Evolutionary conservation across 2,797 vertebrate genomes (phyloP).

Genomic region (Falco concolor): DNA sequence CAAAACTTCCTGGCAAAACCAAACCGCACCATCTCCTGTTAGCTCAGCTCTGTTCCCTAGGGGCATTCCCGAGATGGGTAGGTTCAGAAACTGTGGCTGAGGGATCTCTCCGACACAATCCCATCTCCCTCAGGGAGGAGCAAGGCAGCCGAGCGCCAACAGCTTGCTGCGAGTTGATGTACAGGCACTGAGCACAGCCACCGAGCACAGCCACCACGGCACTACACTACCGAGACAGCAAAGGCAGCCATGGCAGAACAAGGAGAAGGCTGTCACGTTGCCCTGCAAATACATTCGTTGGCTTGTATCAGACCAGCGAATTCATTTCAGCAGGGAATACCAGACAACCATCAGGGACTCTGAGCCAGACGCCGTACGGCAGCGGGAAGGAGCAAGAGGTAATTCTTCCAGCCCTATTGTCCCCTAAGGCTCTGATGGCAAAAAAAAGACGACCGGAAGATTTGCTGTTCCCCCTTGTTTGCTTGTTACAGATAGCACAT

Average conservation of each 20-base stretch:
- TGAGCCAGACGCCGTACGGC: not conserved
- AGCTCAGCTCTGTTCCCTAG: not conserved
- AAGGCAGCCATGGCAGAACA: not conserved
- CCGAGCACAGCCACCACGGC: not conserved
- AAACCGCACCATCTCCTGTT: not conserved
- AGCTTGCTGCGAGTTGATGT: fast-evolving
- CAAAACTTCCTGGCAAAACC: not conserved
- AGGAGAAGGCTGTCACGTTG: not conserved
- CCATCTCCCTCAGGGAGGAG: not conserved
- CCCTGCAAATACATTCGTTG: not conserved
- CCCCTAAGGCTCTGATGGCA: not conserved
- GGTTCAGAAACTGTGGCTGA: not conserved
- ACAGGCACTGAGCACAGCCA: not conserved
- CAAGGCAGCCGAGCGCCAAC: not conserved
- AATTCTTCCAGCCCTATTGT: conserved; percentile 6
- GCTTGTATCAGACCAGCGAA: not conserved
- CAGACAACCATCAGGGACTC: not conserved
- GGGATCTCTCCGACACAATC: not conserved
- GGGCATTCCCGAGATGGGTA: not conserved
- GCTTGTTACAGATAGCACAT: not conserved
- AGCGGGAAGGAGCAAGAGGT: not conserved
- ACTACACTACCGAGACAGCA: not conserved
- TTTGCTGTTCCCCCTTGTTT: not conserved
- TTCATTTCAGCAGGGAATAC: not conserved
- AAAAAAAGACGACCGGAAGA: not conserved